Percentiles rank a stretch among this genome's conserved stretches.
Evolutionary conservation across 2,888 invertebrate species (phyloP).

Genomic region (Timema cristinae): DNA sequence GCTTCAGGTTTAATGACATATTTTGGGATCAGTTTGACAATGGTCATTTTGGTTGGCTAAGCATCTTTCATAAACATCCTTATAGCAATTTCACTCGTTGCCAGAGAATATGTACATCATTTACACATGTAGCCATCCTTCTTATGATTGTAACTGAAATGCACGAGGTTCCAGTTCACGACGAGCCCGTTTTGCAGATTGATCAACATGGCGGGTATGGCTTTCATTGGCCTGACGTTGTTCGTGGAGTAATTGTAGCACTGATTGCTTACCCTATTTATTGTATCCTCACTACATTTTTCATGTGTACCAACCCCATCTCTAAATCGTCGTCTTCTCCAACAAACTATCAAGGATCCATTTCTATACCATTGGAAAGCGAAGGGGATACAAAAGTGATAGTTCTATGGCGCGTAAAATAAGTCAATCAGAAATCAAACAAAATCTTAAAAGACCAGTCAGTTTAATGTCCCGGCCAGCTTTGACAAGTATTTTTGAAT

Average conservation of each 20-base stretch:
- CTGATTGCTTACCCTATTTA: constrained; percentile 8
- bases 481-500: too few species aligned
- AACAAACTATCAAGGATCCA: background rate
- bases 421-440: too few species aligned
- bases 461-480: too few species aligned
- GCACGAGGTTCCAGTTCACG: constrained; percentile 6
- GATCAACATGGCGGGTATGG: background rate
- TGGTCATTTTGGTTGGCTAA: constrained; percentile 15
- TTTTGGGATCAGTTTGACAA: background rate
- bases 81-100: constrained; percentile 12
- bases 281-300: constrained; percentile 1
- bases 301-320: constrained; percentile 12
- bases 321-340: background rate
- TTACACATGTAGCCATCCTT: constrained; percentile 11
- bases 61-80: constrained; percentile 7
- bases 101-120: constrained; percentile 7
- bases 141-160: background rate
- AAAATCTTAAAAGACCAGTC: too few species aligned
- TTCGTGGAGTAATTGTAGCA: constrained; percentile 10
- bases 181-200: constrained; percentile 2
- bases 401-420: too few species aligned
- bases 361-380: background rate
- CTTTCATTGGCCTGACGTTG: constrained; percentile 11
- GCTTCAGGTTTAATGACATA: background rate
- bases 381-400: too few species aligned